Conservation (phyloP, 1,140 invertebrate genomes). For the Euura saliciscinereae region DNA sequence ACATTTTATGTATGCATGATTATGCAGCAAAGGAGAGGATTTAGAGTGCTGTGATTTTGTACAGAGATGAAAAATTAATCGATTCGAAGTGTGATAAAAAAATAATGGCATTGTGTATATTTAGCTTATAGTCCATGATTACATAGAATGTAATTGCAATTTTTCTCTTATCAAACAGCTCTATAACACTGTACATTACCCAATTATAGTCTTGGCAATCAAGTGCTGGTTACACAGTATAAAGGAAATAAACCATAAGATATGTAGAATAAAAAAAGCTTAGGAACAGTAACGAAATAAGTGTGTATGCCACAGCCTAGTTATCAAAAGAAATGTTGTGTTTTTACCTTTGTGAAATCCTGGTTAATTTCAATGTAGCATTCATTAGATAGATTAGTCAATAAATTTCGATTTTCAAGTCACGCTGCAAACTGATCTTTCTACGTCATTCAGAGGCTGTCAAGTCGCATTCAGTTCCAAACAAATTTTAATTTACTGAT, state of each 20-base stretch:
- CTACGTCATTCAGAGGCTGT: slow-evolving; percentile 27
- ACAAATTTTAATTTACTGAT: too few relatives aligned
- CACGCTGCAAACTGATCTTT: slow-evolving; percentile 28
- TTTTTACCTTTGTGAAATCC: slow-evolving; percentile 62
- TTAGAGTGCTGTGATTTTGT: neutral
- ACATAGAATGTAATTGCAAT: slow-evolving; percentile 4
- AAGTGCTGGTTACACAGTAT: slow-evolving; percentile 6
- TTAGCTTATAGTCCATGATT: neutral
- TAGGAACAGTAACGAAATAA: neutral
- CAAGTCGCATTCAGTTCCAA: too few relatives aligned
- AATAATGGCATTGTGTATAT: slow-evolving; percentile 5
- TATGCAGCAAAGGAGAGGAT: neutral
- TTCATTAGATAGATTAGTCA: slow-evolving; percentile 60
- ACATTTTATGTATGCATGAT: neutral
- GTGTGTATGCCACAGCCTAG: slow-evolving; percentile 12
- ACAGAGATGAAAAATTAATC: neutral
- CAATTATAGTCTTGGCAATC: neutral
- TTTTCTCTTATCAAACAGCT: neutral
- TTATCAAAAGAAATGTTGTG: slow-evolving; percentile 39
- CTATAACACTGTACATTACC: neutral
- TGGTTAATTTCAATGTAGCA: slow-evolving; percentile 60
- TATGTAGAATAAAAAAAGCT: neutral
- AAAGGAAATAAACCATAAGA: slow-evolving; percentile 8
- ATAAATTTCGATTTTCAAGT: slow-evolving; percentile 48
- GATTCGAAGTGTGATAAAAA: neutral